Evolutionary conservation across 2,113 vertebrate genomes (phyloP).

Genomic region (Oncorhynchus clarkii): DNA sequence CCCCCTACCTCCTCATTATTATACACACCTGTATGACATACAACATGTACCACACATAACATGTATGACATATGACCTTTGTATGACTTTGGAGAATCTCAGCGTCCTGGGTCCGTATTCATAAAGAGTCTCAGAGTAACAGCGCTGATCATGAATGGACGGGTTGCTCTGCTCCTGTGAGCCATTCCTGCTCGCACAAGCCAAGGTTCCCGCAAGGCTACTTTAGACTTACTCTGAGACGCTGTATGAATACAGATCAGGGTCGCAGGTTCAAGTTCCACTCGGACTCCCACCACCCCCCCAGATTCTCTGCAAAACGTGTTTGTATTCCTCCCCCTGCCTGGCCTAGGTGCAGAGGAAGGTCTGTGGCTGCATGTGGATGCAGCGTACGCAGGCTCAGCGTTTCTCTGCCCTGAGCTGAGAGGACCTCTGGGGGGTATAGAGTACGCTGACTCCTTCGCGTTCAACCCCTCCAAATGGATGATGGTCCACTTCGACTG

Average conservation of each 20-base stretch:
- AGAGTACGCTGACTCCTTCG: constrained; percentile 87
- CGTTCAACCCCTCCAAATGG: constrained; percentile 97
- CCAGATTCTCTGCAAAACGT: no score
- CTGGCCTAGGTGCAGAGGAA: constrained; percentile 78
- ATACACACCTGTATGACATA: background rate
- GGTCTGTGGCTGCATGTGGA: constrained; percentile 94
- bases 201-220: no score
- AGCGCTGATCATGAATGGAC: no score
- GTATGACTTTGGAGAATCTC: background rate
- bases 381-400: constrained; percentile 93
- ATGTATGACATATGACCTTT: background rate
- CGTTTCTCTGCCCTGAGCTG: constrained; percentile 92
- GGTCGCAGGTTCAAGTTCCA: no score
- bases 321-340: background rate
- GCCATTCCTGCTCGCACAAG: no score
- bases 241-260: background rate
- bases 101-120: background rate
- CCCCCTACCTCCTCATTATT: background rate
- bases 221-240: background rate
- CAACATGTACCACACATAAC: no score
- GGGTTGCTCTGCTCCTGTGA: no score
- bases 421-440: constrained; percentile 83
- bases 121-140: no score
- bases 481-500: constrained; percentile 99
- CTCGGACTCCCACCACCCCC: no score